A percentile compares a stretch with the other conserved stretches of the same genome.
Conservation (phyloP, 2,888 invertebrate genomes). For the Zeuzera pyrina region DNA sequence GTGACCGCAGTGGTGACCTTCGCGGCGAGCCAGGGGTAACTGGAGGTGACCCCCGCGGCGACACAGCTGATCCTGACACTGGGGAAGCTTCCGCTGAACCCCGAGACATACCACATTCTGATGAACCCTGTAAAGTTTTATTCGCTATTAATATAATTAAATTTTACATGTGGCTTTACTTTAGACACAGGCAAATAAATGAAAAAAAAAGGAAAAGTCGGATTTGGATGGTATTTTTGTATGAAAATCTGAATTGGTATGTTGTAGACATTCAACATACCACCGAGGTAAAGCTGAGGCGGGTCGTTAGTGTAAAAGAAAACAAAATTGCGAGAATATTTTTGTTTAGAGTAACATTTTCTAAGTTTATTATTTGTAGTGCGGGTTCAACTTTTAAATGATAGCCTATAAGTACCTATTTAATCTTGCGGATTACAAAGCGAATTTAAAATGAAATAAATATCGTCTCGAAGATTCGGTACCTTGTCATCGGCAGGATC, state of each 20-base stretch:
- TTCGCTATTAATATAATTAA: not conserved
- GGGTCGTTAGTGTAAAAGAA: no score
- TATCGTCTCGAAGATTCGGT: slow-evolving; percentile 8
- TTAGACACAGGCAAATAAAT: slow-evolving; percentile 25
- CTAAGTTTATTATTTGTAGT: no score
- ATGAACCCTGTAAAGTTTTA: slow-evolving; percentile 40
- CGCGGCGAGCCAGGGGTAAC: slow-evolving; percentile 59
- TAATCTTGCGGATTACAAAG: no score
- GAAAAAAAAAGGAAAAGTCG: no score
- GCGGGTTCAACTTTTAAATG: no score
- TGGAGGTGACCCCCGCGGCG: slow-evolving; percentile 52
- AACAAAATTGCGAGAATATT: no score
- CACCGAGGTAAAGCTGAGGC: no score
- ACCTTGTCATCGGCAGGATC: slow-evolving; percentile 75
- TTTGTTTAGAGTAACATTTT: no score
- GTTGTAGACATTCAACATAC: no score
- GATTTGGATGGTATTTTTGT: not conserved
- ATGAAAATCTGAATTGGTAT: no score
- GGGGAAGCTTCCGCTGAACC: slow-evolving; percentile 61
- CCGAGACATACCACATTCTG: slow-evolving; percentile 61
- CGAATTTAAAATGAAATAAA: not conserved
- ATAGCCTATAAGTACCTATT: no score
- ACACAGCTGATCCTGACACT: slow-evolving; percentile 43
- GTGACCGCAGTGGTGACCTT: slow-evolving; percentile 51
- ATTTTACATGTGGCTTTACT: no score